Percentiles rank a stretch among this genome's conserved stretches.
Evolutionary conservation across 2,797 vertebrate species (phyloP).

Genomic region (Tolypeutes matacus): DNA sequence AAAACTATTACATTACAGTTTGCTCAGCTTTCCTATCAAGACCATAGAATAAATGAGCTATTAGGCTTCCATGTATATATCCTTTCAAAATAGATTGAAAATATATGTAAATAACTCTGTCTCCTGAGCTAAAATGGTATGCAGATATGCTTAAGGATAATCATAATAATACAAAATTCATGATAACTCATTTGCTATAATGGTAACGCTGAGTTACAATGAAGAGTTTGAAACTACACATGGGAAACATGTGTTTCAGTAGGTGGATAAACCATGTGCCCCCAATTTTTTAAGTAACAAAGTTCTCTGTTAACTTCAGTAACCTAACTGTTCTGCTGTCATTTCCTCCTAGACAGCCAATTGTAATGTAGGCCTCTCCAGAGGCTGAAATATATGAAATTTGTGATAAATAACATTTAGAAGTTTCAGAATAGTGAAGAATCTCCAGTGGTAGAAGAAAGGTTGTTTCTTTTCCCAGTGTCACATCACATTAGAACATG

Average conservation of each 20-base stretch:
- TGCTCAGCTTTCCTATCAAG: slow-evolving; percentile 44
- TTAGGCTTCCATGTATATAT: slow-evolving; percentile 9
- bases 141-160: slow-evolving; percentile 69
- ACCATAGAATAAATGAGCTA: slow-evolving; percentile 67
- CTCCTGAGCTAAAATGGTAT: slow-evolving; percentile 55
- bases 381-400: not conserved
- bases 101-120: slow-evolving; percentile 71
- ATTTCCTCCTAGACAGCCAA: not conserved
- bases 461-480: not conserved
- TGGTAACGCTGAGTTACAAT: slow-evolving; percentile 59
- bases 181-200: slow-evolving; percentile 66
- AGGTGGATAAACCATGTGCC: not conserved
- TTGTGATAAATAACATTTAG: not conserved
- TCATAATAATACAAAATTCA: slow-evolving; percentile 75
- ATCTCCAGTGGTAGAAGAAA: not conserved
- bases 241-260: slow-evolving; percentile 39
- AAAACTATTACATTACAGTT: slow-evolving; percentile 33
- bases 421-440: slow-evolving; percentile 5
- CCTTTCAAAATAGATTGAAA: slow-evolving; percentile 61
- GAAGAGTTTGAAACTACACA: slow-evolving; percentile 29
- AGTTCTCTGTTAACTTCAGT: slow-evolving; percentile 27
- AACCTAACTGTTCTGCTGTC: not conserved
- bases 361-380: not conserved
- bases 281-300: slow-evolving; percentile 4
- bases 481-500: slow-evolving; percentile 27